Evolutionary conservation across 64 coral and sea anemone species (phyloP).

Genomic region (Montipora foliosa): DNA sequence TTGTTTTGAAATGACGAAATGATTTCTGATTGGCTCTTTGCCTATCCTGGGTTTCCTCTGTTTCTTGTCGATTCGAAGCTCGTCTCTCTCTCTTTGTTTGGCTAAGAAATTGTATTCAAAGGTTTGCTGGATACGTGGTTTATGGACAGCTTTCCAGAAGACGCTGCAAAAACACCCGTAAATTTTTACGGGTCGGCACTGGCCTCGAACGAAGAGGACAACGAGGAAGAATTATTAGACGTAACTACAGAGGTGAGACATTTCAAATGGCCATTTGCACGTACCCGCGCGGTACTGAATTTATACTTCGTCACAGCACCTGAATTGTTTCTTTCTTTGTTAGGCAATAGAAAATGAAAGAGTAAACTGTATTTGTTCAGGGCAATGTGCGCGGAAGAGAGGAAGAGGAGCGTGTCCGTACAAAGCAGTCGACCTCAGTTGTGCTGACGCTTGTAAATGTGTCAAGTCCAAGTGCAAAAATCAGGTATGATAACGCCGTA

Average conservation of each 20-base stretch:
- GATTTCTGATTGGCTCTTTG: too few relatives aligned
- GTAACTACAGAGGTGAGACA: not conserved
- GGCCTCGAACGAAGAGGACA: not conserved
- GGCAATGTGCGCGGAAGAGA: not conserved
- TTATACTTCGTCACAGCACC: not conserved
- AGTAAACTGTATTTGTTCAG: not conserved
- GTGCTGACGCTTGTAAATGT: not conserved
- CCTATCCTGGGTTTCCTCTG: too few relatives aligned
- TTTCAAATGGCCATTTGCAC: not conserved
- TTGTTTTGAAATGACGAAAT: too few relatives aligned
- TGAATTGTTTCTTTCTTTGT: not conserved
- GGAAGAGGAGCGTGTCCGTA: not conserved
- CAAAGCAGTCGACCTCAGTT: not conserved
- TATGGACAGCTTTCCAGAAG: too few relatives aligned
- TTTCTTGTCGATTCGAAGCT: too few relatives aligned
- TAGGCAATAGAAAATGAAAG: not conserved
- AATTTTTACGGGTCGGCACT: not conserved
- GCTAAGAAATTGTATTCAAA: too few relatives aligned
- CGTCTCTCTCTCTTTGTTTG: too few relatives aligned
- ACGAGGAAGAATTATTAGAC: not conserved
- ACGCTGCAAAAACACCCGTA: not conserved
- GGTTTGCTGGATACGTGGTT: too few relatives aligned
- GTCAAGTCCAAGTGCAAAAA: not conserved
- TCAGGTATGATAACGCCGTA: not conserved
- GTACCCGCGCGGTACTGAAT: not conserved